Percentiles rank a stretch among this genome's conserved stretches.
These are phyloP conservation scores for Jaculus jaculus DNA, from an alignment of 2,113 vertebrate genomes.

Conservation along the genomic window DNA sequence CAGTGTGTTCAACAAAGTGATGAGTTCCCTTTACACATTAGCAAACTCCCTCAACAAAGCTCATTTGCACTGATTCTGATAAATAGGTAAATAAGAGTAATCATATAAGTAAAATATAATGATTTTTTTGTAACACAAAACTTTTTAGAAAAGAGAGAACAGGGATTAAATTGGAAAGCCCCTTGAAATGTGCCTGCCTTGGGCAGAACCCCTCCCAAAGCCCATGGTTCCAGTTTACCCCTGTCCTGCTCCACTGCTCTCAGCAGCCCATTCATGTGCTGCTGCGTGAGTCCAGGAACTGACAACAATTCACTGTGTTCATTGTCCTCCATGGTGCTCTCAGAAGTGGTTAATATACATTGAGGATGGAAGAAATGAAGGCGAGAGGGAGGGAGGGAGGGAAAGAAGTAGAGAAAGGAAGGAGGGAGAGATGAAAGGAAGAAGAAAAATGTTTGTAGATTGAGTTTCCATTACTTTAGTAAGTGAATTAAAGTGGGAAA, in stretches of 20 bases:
- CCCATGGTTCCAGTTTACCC: not conserved
- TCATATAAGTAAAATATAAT: not conserved
- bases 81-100: accelerated
- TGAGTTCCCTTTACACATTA: not conserved
- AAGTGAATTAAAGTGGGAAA: not conserved
- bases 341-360: not conserved
- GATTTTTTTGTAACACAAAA: not conserved
- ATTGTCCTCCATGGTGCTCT: no score
- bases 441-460: not conserved
- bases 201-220: not conserved
- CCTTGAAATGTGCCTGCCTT: not conserved
- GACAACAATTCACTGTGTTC: accelerated
- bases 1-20: not conserved
- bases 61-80: not conserved
- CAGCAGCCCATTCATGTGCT: not conserved
- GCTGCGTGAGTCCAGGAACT: not conserved
- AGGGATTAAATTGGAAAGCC: not conserved
- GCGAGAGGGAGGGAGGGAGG: no score
- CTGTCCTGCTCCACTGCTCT: not conserved
- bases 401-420: no score
- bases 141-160: not conserved
- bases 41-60: not conserved
- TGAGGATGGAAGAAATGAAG: no score
- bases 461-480: no score
- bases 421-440: no score